Base-by-base conservation (phyloP, 1,140 invertebrate genomes). In the Drosophila erecta region DNA sequence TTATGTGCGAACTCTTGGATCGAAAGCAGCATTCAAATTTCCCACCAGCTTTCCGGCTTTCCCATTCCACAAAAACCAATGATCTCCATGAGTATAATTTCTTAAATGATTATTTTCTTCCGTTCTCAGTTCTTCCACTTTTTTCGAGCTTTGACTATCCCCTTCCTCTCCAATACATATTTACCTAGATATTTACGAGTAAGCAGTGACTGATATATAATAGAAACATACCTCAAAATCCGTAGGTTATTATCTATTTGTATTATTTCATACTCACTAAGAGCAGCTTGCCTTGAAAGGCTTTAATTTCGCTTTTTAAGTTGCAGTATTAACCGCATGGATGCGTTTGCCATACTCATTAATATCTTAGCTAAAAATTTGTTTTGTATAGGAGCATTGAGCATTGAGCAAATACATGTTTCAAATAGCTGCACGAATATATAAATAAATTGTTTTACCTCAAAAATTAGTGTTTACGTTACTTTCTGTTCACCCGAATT, bases 81-180 rank as follows among this genome's bases (percentile, higher is more conserved):
- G 30, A 64, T 27, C 22, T 30, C 6, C 1, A 15, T 4, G 37
- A 51, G 20, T 41, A 24, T 64, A 17, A 37, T 67, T 67, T 64
- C 30, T 24, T 65, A 27, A 67, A 65, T 51, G 35, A 67, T 51
- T 43, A 65, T 43, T 67, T 41, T 65, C 64, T 67, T 67, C 64
- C 64, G 46, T 65, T 67, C 64, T 67, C 35, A 20, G 58, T 51
- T 67, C 46, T 65, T 67, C 12, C 15, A 51, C 10, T 27, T 41
- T 37, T 64, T 41, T 37, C 44, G 0, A 24, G 8, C 59, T 37
- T 15, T 58, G 27, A 30, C n/a, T 7, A 30, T 44, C 15, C n/a
- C n/a, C 27, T 51, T 43, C 24, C 46, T 33, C 24, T 24, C 20
- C 47, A 12, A 50, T n/a, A 43, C 24, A 44, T 37, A 5, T 38